Percentiles rank a stretch among this genome's conserved stretches.
Evolutionary conservation across 2,797 vertebrate species (phyloP).

Genomic region (Lithobates sylvaticus): DNA sequence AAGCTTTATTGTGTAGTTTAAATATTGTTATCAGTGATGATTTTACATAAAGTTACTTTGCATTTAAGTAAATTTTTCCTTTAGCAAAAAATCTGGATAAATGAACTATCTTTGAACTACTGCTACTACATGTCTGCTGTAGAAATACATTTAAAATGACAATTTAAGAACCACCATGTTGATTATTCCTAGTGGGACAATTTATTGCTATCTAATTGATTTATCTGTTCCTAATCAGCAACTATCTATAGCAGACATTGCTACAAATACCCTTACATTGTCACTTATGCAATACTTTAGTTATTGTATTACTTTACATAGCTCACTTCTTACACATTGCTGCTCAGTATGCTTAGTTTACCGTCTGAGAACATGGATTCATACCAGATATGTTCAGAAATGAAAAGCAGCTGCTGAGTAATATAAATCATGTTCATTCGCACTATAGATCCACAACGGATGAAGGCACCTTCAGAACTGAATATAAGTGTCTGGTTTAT

Average conservation of each 20-base stretch:
- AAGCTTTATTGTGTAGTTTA: no score
- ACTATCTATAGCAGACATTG: neutral
- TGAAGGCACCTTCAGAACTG: neutral
- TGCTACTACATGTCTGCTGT: no score
- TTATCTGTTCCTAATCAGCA: neutral
- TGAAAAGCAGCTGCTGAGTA: constrained; percentile 15
- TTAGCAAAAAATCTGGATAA: no score
- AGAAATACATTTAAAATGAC: neutral
- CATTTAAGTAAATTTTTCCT: no score
- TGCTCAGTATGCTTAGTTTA: neutral
- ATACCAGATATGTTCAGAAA: constrained; percentile 6
- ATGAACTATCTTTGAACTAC: no score
- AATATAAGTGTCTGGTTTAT: no score
- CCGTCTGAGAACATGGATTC: constrained; percentile 5
- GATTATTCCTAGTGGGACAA: neutral
- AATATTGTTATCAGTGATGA: no score
- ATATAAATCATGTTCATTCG: neutral
- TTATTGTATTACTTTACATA: constrained; percentile 2
- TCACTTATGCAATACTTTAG: neutral
- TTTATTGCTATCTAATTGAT: neutral
- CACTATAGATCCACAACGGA: neutral
- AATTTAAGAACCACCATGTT: neutral
- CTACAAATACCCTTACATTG: neutral
- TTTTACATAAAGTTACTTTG: no score
- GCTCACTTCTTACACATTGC: neutral